Base-by-base conservation (phyloP, 1,140 invertebrate genomes). In the Drosophila teissieri region DNA sequence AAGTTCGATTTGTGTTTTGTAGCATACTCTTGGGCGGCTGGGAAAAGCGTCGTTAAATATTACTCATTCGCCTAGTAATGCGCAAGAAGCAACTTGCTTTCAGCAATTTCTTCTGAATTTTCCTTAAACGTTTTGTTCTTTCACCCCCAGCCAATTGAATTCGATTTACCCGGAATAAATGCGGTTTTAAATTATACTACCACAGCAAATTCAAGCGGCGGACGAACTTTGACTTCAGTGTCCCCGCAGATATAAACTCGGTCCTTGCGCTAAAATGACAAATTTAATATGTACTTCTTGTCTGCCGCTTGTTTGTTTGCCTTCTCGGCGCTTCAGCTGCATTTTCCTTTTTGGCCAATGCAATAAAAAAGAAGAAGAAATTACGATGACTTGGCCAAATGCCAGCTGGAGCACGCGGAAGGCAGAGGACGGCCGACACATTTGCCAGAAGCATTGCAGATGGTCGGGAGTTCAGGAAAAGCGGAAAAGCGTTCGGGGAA, bases 201-300 rank as follows among this genome's bases (percentile, higher is more conserved):
- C 42, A 44, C 53, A 52, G 56, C 39, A 54, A 51, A 27, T 55
- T 31, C n/a, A 11, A 22, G 40, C 14, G 36, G 19, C 31, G 27
- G 42, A 42, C 36, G 52, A 72, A 72, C 68, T 72, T 75, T 75
- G 73, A 56, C 61, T 56, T 54, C 27, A 51, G 34, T 52, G 24
- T 42, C 54, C 34, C 42, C 48, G 52, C 39, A 56, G 42, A 53
- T 62, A 53, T 22, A 53, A 37, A 68, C 40, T 64, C 69, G 57
- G 62, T 39, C 46, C 64, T 49, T 77, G 73, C 36, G 61, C 57
- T 58, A 82, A 89, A 83, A 86, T 88, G 84, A 88, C 83, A 86
- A 86, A 86, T 89, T 86, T 86, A 88, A 86, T 86, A 86, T 88
- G 75, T 72, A 72, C 58, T 73, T 65, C 57, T 60, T 81, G 78